A percentile compares a stretch with the other conserved stretches of the same genome.
These are phyloP conservation scores for Nesoenas mayeri DNA, from an alignment of 2,113 vertebrate genomes.

Conservation along the genomic window DNA sequence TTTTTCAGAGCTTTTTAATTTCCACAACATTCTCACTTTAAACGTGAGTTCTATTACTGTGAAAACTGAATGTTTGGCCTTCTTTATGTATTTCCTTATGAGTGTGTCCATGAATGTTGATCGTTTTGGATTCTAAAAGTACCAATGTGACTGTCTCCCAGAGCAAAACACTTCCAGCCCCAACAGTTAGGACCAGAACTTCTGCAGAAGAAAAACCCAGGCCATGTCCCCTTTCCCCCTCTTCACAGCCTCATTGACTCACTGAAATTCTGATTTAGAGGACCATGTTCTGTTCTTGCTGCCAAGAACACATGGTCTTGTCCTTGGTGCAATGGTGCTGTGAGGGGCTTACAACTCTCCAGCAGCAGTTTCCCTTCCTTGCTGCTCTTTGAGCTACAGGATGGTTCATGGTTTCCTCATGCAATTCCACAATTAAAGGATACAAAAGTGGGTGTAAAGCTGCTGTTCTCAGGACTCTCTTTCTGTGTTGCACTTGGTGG, in stretches of 20 bases:
- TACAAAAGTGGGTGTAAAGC: neutral
- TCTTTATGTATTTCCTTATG: neutral
- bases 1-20: neutral
- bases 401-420: neutral
- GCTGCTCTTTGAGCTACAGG: neutral
- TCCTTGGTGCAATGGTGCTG: neutral
- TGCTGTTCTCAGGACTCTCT: neutral
- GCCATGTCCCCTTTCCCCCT: neutral
- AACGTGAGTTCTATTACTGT: neutral
- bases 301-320: no score
- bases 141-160: neutral
- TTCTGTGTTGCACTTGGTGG: neutral
- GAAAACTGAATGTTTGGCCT: neutral
- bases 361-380: neutral
- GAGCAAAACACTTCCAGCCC: neutral
- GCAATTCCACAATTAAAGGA: neutral
- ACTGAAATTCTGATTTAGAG: neutral
- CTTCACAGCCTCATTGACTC: neutral
- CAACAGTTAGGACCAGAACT: neutral
- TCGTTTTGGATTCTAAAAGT: neutral
- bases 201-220: neutral
- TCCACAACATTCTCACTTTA: neutral
- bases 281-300: neutral
- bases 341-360: neutral
- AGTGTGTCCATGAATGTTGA: fast-evolving